Evolutionary conservation across 2,888 invertebrate species (phyloP).

Genomic region (Tachystola acroxantha): DNA sequence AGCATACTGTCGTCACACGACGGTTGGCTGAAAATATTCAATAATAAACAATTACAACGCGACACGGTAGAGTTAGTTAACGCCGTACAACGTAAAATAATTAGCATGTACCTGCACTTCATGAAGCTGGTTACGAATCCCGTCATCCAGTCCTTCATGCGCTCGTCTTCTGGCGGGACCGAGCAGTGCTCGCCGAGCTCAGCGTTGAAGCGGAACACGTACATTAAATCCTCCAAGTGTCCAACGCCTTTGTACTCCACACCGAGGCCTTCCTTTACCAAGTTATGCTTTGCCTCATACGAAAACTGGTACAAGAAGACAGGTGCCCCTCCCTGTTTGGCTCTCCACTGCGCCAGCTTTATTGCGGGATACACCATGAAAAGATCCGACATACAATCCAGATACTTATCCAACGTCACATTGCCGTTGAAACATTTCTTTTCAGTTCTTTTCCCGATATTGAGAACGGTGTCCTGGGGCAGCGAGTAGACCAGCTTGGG

Average conservation of each 20-base stretch:
- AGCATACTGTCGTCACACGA: conserved; percentile 19
- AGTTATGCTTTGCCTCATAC: conserved; percentile 52
- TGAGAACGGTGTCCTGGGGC: conserved; percentile 6
- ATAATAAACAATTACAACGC: not conserved
- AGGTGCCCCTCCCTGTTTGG: conserved; percentile 24
- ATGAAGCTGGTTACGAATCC: conserved; percentile 45
- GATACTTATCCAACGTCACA: conserved; percentile 15
- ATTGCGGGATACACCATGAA: conserved; percentile 26
- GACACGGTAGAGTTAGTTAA: no score
- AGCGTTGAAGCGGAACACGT: conserved; percentile 40
- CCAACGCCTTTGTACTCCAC: conserved; percentile 37
- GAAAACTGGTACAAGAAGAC: conserved; percentile 65
- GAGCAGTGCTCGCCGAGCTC: conserved; percentile 9
- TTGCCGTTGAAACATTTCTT: conserved; percentile 20
- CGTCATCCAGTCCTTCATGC: conserved; percentile 48
- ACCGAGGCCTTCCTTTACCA: conserved; percentile 36
- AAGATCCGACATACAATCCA: conserved; percentile 19
- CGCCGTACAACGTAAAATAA: no score
- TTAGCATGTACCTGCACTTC: conserved; percentile 50
- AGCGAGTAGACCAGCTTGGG: conserved; percentile 1
- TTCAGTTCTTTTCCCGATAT: conserved; percentile 13
- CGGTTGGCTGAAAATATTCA: conserved; percentile 41
- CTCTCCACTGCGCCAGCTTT: conserved; percentile 24
- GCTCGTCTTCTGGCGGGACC: conserved; percentile 26
- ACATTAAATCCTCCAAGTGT: conserved; percentile 68